phyloP scores from a whole-genome alignment of 2,113 vertebrate genomes.

The Hypomesus transpacificus region DNA sequence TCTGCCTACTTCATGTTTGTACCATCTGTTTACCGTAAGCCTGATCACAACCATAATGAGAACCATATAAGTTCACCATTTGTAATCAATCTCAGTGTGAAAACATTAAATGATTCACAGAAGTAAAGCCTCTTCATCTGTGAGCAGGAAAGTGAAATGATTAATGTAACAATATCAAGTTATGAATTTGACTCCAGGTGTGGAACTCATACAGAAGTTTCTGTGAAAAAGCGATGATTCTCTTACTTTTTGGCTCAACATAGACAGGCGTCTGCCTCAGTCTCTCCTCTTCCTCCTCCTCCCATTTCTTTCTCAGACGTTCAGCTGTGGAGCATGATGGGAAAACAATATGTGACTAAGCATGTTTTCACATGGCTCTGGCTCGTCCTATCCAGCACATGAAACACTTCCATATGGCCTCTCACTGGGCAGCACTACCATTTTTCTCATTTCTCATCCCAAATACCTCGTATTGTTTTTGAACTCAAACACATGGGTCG shows the following conservation, averaged over 20 bases:
- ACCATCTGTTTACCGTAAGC: no score
- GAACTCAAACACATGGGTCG: not conserved
- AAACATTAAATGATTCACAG: no score
- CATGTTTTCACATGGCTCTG: slow-evolving; percentile 9
- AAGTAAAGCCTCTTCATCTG: no score
- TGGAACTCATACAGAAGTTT: not conserved
- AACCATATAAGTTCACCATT: no score
- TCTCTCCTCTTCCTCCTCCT: slow-evolving; percentile 71
- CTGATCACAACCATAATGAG: no score
- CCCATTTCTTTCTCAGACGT: slow-evolving; percentile 72
- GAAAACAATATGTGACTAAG: slow-evolving; percentile 38
- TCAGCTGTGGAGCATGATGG: slow-evolving; percentile 55
- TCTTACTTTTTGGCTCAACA: slow-evolving; percentile 69
- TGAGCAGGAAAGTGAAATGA: no score
- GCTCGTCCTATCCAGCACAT: slow-evolving; percentile 7
- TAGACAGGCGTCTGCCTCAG: slow-evolving; percentile 48
- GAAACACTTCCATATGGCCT: slow-evolving; percentile 41
- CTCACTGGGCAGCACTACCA: not conserved
- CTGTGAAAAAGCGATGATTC: not conserved
- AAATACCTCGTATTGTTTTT: not conserved
- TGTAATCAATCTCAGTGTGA: no score
- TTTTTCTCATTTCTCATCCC: not conserved
- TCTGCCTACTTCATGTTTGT: no score
- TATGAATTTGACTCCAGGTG: not conserved
- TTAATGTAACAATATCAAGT: not conserved